Evolutionary conservation across 2,888 invertebrate genomes (phyloP).

Genomic region (Stegana nigrithorax): DNA sequence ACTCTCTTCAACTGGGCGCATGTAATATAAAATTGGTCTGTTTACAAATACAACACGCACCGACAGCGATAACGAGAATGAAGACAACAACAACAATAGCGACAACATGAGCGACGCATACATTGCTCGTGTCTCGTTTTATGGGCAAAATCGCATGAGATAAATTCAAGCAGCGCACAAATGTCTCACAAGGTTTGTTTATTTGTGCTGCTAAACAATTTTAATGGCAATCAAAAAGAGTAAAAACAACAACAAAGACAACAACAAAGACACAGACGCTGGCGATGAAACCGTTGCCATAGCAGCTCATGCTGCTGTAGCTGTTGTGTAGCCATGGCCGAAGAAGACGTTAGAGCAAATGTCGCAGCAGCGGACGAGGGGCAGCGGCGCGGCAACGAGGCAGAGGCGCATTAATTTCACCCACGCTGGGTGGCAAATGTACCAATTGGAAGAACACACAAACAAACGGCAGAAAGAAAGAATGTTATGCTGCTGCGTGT

Average conservation of each 20-base stretch:
- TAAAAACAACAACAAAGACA: no score
- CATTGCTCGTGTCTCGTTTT: neutral
- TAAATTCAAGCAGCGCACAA: neutral
- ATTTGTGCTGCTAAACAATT: slow-evolving; percentile 56
- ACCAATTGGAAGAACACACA: neutral
- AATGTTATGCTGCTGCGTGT: no score
- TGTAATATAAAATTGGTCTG: neutral
- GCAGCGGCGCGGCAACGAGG: no score
- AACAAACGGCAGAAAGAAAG: no score
- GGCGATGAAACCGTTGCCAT: no score
- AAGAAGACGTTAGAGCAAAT: neutral
- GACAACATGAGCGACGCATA: neutral
- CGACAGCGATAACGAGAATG: neutral
- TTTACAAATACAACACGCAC: neutral
- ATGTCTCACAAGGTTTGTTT: slow-evolving; percentile 36
- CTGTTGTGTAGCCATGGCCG: no score
- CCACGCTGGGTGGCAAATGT: slow-evolving; percentile 7
- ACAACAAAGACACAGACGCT: no score
- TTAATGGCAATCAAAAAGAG: slow-evolving; percentile 49
- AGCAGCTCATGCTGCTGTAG: no score
- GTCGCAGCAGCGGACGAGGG: no score
- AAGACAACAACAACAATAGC: neutral
- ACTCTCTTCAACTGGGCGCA: neutral
- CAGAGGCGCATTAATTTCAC: neutral
- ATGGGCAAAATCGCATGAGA: slow-evolving; percentile 1